Base-by-base conservation (phyloP, 2,888 invertebrate species). In the Rhingia campestris region DNA sequence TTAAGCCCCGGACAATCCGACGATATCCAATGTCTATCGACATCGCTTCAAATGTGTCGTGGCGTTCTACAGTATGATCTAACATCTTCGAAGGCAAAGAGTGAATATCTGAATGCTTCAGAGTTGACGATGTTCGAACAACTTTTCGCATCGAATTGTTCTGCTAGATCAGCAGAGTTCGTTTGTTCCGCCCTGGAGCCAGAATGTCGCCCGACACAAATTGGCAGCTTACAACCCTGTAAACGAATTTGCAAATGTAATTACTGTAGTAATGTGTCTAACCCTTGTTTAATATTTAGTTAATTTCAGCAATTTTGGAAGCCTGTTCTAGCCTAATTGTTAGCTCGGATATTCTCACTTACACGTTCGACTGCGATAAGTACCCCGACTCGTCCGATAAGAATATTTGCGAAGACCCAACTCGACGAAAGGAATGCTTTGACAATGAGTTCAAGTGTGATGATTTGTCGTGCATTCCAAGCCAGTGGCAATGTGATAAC, bases 21-120 rank as follows among this genome's bases (percentile, higher is more conserved):
- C 58, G 88, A 88, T 4, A 88, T 87, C 39, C 90, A 89, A 58
- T 92, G 92, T 77, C 88, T 89, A 81, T 92, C 92, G 3, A 91
- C 91, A 1, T 89, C 90, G 12, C 45, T 91, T 51, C 86, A 87
- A 43, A 90, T 92, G 87, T 95, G 95, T 87, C 93, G 93, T n/a
- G 94, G 94, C 2, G 92, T 94, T 4, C 90, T 94, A n/a, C 94
- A 94, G 0, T 95, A 95, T 88, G 94, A 94, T 90, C 89, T 94
- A 86, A 94, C 95, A 2, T 93, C 93, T 7, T 88, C 88, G 22
- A 86, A 86, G 1, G 88, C 88, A 6, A 87, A 86, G 22, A 88
- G 88, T 37, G 9, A 49, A 7, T 49, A 47, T 14, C 86, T 90
- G 41, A 88, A 88, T 12, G 58, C 86, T 0, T 70, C 66, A 2